A percentile compares a stretch with the other conserved stretches of the same genome.
phyloP scores from a whole-genome alignment of 2,797 vertebrate species.

The Sarcoramphus papa region DNA sequence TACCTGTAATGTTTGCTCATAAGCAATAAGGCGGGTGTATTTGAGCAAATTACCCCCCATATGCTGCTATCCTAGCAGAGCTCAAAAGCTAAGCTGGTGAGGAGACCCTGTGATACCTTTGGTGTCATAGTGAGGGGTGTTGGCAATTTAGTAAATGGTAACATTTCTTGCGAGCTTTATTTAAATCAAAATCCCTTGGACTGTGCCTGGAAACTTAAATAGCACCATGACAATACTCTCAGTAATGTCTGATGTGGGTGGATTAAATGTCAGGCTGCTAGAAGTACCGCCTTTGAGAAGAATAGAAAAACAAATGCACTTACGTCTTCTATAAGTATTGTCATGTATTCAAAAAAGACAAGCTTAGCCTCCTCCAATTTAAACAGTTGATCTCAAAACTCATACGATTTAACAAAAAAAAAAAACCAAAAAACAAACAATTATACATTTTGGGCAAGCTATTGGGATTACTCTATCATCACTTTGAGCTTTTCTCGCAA shows the following conservation, averaged over 20 bases:
- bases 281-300: neutral
- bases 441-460: neutral
- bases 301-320: neutral
- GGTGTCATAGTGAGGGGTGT: neutral
- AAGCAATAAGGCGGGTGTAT: neutral
- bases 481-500: neutral
- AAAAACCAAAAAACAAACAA: neutral
- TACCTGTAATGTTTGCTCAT: neutral
- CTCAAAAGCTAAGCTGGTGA: neutral
- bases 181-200: neutral
- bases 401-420: neutral
- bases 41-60: neutral
- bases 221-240: neutral
- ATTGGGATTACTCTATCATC: neutral
- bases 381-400: neutral
- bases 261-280: neutral
- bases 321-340: neutral
- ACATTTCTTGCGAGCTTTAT: neutral
- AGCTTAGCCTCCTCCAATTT: neutral
- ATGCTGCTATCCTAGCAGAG: neutral
- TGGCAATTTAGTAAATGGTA: neutral
- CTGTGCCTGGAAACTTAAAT: neutral
- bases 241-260: neutral
- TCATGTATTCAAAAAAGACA: neutral
- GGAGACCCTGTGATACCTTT: neutral